Conservation (phyloP, 2,797 vertebrate genomes). For the Cheirogaleus major region DNA sequence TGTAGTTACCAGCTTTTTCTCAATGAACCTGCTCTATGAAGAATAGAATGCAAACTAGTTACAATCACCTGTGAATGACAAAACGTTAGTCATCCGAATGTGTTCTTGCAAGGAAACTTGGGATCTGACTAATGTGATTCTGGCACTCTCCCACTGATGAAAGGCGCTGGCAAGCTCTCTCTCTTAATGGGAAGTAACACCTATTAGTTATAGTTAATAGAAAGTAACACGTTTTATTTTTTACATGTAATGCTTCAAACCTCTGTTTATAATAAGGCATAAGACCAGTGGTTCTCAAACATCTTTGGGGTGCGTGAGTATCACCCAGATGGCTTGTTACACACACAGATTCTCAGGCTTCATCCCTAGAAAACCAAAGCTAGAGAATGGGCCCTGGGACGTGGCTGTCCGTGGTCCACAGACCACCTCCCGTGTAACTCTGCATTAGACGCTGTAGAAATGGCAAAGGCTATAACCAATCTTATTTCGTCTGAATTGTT, state of each 20-base stretch:
- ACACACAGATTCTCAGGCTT: not conserved
- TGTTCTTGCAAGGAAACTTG: conserved; percentile 35
- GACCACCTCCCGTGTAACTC: not conserved
- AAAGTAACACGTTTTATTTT: not conserved
- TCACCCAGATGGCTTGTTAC: not conserved
- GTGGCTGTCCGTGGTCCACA: not conserved
- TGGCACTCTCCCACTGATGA: conserved; percentile 66
- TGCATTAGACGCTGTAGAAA: not conserved
- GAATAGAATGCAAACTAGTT: conserved; percentile 38
- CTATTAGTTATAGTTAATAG: not conserved
- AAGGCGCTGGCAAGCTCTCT: not conserved
- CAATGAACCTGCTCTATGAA: conserved; percentile 65
- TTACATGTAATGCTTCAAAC: not conserved
- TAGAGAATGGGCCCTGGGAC: not conserved
- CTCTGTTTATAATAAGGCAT: not conserved
- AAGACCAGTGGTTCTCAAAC: not conserved
- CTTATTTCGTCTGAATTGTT: not conserved
- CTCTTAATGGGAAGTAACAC: not conserved
- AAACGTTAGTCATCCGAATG: conserved; percentile 68
- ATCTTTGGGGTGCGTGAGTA: not conserved
- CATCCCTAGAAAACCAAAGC: not conserved
- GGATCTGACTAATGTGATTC: conserved; percentile 66
- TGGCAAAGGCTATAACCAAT: not conserved
- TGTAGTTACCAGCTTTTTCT: conserved; percentile 59
- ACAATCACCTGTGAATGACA: conserved; percentile 72